Conservation (phyloP, 2,888 invertebrate genomes). For the Sesia apiformis region DNA sequence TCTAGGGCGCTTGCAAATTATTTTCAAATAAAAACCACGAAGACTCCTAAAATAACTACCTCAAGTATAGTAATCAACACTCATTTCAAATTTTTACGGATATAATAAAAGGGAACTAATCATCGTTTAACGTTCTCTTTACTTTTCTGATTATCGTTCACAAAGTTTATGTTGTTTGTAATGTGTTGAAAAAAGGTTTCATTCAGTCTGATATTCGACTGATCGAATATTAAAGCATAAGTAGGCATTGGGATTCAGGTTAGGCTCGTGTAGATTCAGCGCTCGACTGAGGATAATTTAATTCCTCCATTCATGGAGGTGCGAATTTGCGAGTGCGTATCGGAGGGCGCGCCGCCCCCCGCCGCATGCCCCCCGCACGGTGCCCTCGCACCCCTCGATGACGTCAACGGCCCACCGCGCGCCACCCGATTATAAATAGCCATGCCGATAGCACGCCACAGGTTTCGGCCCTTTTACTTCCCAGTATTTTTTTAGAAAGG, state of each 20-base stretch:
- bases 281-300: slow-evolving; percentile 53
- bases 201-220: neutral
- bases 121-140: too few species aligned
- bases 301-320: slow-evolving; percentile 69
- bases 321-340: slow-evolving; percentile 71
- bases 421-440: slow-evolving; percentile 68
- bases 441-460: slow-evolving; percentile 61
- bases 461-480: slow-evolving; percentile 46
- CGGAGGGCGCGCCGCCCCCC: slow-evolving; percentile 48
- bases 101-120: too few species aligned
- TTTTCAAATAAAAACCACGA: too few species aligned
- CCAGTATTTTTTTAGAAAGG: slow-evolving; percentile 14
- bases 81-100: too few species aligned
- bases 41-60: too few species aligned
- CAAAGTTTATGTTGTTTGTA: neutral
- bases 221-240: neutral
- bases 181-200: too few species aligned
- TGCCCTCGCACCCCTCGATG: slow-evolving; percentile 38
- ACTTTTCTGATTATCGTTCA: too few species aligned
- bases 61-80: too few species aligned
- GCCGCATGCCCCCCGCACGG: slow-evolving; percentile 2
- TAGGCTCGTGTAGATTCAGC: slow-evolving; percentile 45
- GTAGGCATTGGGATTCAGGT: slow-evolving; percentile 26
- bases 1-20: too few species aligned
- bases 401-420: slow-evolving; percentile 62